phyloP scores from a whole-genome alignment of 2,888 invertebrate genomes.

The Habrosyne pyritoides region DNA sequence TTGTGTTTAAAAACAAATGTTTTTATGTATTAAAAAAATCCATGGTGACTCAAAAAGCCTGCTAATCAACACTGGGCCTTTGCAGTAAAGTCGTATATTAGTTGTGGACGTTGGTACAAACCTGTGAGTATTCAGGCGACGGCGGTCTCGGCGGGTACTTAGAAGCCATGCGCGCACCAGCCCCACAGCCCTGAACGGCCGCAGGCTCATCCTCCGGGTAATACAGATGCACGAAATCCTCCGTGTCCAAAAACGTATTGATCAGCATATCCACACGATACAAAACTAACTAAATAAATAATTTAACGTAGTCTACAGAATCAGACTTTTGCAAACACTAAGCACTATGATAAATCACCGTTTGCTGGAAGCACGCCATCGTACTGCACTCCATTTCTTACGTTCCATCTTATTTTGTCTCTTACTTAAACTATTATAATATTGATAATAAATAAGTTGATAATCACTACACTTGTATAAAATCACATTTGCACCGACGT shows the following conservation, averaged over 20 bases:
- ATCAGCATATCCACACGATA: slow-evolving; percentile 78
- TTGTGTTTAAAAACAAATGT: not conserved
- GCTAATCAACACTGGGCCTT: no score
- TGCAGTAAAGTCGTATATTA: no score
- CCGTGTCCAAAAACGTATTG: slow-evolving; percentile 81
- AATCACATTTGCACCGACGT: slow-evolving; percentile 71
- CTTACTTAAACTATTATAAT: slow-evolving; percentile 44
- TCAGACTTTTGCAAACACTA: slow-evolving; percentile 68
- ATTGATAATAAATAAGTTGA: slow-evolving; percentile 61
- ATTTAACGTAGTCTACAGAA: slow-evolving; percentile 67
- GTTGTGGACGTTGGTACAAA: slow-evolving; percentile 36
- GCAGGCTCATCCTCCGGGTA: slow-evolving; percentile 78
- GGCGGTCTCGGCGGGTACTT: slow-evolving; percentile 74
- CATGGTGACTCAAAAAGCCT: no score
- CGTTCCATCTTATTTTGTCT: slow-evolving; percentile 66
- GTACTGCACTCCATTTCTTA: slow-evolving; percentile 57
- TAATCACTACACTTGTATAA: slow-evolving; percentile 69
- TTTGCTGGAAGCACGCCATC: slow-evolving; percentile 70
- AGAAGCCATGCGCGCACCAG: slow-evolving; percentile 75
- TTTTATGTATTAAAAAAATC: not conserved
- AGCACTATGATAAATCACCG: slow-evolving; percentile 59
- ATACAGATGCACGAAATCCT: slow-evolving; percentile 81
- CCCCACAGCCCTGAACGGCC: slow-evolving; percentile 72
- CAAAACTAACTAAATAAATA: slow-evolving; percentile 69
- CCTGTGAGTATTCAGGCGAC: slow-evolving; percentile 75